Evolutionary conservation across 1,140 invertebrate genomes (phyloP), one percentile per base, ranked within the genome.

Genomic region (Drosophila busckii): DNA sequence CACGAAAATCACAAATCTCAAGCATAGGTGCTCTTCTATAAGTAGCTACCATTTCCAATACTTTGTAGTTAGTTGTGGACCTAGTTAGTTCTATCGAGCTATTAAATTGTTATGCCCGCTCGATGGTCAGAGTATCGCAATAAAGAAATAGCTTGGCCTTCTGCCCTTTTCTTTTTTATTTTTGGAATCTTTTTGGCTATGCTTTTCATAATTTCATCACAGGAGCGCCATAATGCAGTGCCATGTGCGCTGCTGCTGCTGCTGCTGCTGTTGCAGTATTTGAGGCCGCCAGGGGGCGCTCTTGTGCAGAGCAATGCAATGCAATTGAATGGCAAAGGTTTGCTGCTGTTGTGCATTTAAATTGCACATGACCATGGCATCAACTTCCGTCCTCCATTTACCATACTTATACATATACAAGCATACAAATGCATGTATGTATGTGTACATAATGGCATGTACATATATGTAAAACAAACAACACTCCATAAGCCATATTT

Each of bases 131-230:
- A 34, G 56, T 60, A 62, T 42, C 15, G 26, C 28, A 55, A 70
- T 55, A 44, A 59, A 37, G 55, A 55, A 80, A 80, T 58, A 56
- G 64, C 63, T 60, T 68, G 63, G 67, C 58, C 63, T 70, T 71
- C 63, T 59, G 48, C 31, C 45, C 32, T 52, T 29, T 42, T 29
- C 13, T 20, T 17, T 31, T 12, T 63, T 54, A 46, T 55, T 55
- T 42, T 31, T 29, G 61, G 58, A 19, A 40, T 49, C 44, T 48
- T 40, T 53, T 49, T 23, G 17, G 5, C 54, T 54, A 59, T 54
- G 69, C 49, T 60, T 82, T 82, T 83, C 76, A 82, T 82, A 82
- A 82, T 82, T 82, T 82, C 76, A 82, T 82, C 75, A 82, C 63
- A 55, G 40, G 49, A 73, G 49, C 61, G 63, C 75, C 76, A 82